Conservation (phyloP, 92 coral and sea anemone genomes). For the Epizoanthus rinbou region DNA sequence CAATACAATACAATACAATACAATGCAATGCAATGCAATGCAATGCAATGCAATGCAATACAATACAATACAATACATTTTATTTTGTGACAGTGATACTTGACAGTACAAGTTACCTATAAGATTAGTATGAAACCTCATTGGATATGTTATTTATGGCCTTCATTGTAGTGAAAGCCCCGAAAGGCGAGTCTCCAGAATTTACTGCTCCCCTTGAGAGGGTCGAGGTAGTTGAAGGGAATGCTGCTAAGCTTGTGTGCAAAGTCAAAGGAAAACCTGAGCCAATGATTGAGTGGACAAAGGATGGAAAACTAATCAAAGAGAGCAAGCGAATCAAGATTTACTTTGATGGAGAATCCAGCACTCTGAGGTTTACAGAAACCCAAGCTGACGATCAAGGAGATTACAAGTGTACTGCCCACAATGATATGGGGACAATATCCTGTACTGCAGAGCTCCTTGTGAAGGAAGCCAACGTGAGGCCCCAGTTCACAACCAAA, state of each 20-base stretch:
- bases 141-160: constrained; percentile 6
- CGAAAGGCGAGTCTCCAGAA: constrained; percentile 82
- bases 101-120: too few species aligned
- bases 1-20: too few species aligned
- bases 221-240: constrained; percentile 67
- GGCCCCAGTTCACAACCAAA: constrained; percentile 63
- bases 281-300: constrained; percentile 84
- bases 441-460: constrained; percentile 77
- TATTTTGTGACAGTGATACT: too few species aligned
- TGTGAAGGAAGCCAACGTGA: constrained; percentile 64
- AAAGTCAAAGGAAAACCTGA: constrained; percentile 75
- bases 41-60: too few species aligned
- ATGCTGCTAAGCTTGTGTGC: constrained; percentile 70
- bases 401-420: constrained; percentile 80
- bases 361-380: constrained; percentile 66
- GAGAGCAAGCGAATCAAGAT: constrained; percentile 68
- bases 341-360: constrained; percentile 54
- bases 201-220: constrained; percentile 60
- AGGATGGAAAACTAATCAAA: constrained; percentile 67
- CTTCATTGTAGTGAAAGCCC: constrained; percentile 60
- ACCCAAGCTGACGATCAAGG: constrained; percentile 82
- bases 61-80: too few species aligned
- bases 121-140: background rate
- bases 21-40: too few species aligned
- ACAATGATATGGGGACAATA: constrained; percentile 74